Evolutionary conservation across 2,888 invertebrate species (phyloP).

Genomic region (Leptinotarsa juncta): DNA sequence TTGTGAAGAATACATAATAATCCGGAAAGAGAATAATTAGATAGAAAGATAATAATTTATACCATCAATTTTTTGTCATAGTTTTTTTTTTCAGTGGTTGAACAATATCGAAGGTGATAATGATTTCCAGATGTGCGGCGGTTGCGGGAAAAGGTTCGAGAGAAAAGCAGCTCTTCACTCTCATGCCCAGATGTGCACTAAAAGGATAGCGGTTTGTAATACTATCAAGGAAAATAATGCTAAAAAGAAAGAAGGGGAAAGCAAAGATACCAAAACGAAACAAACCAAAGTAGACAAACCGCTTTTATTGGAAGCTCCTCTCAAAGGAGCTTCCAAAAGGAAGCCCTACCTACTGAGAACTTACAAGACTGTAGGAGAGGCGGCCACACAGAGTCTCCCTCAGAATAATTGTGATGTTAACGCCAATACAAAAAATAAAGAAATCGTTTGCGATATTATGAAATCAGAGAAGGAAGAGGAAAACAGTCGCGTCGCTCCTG

Average conservation of each 20-base stretch:
- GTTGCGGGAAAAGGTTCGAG: constrained; percentile 79
- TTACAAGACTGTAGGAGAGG: constrained; percentile 35
- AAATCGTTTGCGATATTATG: constrained; percentile 30
- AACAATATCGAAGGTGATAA: constrained; percentile 74
- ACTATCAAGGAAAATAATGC: constrained; percentile 55
- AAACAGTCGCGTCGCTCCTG: no score
- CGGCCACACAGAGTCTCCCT: neutral
- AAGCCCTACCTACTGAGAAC: constrained; percentile 45
- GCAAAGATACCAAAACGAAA: constrained; percentile 40
- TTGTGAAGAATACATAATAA: neutral
- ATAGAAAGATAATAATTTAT: neutral
- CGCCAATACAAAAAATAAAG: constrained; percentile 29
- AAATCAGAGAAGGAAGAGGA: neutral
- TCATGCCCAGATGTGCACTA: constrained; percentile 77
- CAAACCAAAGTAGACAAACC: constrained; percentile 27
- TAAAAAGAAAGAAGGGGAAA: constrained; percentile 48
- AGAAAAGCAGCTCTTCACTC: constrained; percentile 78
- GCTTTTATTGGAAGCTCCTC: constrained; percentile 30
- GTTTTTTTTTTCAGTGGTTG: constrained; percentile 69
- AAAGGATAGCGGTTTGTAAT: constrained; percentile 67
- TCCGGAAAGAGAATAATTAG: neutral
- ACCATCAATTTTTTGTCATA: neutral
- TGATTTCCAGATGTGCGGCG: constrained; percentile 73
- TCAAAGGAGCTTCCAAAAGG: constrained; percentile 50
- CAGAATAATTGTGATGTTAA: constrained; percentile 36